Base-by-base conservation (phyloP, 2,888 invertebrate genomes). In the Heliconius ismenius region DNA sequence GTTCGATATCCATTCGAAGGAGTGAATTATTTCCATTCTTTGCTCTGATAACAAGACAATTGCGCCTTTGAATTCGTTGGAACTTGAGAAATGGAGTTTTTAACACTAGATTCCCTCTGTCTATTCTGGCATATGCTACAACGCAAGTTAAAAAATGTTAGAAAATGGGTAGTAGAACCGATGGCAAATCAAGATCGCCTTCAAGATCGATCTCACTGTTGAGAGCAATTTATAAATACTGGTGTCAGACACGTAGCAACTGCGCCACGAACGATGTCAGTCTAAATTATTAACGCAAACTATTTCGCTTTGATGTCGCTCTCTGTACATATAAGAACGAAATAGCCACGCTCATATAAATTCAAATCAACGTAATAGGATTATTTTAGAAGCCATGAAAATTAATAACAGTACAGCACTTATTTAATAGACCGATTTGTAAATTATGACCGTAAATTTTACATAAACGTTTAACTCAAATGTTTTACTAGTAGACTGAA, bases 281-380 rank as follows among this genome's bases (percentile, higher is more conserved):
- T 58, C 18, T n/a, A 39, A 26, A 69, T 24, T 28, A 54, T 21
- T 65, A 36, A 36, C 58, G 13, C 26, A 72, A 70, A n/a, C 24
- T 43, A 24, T 11, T 36, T 63, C 60, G 3, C 73, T 75, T 78
- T 73, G 63, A 75, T 73, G 73, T 75, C 28, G 43, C 63, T 36
- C 26, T 36, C 62, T 3, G 58, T n/a, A 49, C 49, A 7, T 21
- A 36, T 60, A 77, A 43, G 62, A 26, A 43, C 67, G 49, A 70
- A 75, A 75, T 65, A 60, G 67, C 72, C 32, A 69, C 11, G 49
- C 43, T 54, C n/a, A 73, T 64, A 64, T 75, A n/a, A 39, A 65
- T 65, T 65, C 15, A 39, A 65, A 65, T 65, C 13, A 65, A 21
- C 36, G 11, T 36, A 36, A 36, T 36, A 2, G 36, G n/a, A n/a